Conservation (phyloP, 2,797 vertebrate species). For the Sebastes variabilis region DNA sequence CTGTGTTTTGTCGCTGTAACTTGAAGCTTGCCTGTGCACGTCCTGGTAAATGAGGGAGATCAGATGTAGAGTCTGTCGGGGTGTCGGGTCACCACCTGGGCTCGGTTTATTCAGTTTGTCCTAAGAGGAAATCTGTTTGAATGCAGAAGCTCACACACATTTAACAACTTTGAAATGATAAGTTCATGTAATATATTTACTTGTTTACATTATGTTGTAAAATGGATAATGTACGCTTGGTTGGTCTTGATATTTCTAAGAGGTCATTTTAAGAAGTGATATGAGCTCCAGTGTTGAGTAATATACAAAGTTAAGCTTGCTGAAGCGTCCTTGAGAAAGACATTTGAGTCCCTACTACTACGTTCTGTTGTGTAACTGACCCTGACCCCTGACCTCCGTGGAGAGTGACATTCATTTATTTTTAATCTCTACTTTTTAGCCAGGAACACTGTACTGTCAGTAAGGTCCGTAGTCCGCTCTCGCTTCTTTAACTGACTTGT, state of each 20-base stretch:
- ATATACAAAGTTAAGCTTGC: not conserved
- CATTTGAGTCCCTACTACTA: not conserved
- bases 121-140: not conserved
- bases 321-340: not conserved
- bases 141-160: not conserved
- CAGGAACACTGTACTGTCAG: not conserved
- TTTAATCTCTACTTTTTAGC: not conserved
- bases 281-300: not conserved
- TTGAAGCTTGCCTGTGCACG: conserved; percentile 27
- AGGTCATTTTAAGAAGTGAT: not conserved
- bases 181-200: not conserved
- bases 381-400: not conserved
- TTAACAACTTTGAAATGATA: not conserved
- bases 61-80: conserved; percentile 38
- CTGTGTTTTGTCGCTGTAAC: conserved; percentile 47
- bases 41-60: conserved; percentile 50
- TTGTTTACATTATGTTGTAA: not conserved
- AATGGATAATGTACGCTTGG: fast-evolving
- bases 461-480: not conserved
- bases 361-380: conserved; percentile 4
- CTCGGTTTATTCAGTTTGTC: conserved; percentile 13
- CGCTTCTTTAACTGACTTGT: not conserved
- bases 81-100: conserved; percentile 57
- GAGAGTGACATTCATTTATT: not conserved
- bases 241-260: not conserved